A percentile compares a stretch with the other conserved stretches of the same genome.
phyloP scores from a whole-genome alignment of 2,797 vertebrate genomes.

The Gouania willdenowi region DNA sequence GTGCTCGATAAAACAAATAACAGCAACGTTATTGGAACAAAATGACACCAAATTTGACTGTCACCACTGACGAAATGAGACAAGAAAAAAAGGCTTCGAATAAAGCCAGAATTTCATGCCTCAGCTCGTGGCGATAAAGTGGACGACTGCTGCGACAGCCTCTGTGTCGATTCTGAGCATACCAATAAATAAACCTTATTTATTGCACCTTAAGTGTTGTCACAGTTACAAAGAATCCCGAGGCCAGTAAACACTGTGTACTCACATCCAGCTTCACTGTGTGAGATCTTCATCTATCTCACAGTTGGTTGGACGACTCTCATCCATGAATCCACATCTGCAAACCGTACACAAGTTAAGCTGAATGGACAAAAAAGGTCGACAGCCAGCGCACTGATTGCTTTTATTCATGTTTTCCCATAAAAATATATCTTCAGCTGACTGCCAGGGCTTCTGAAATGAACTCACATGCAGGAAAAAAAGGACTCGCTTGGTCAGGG shows the following conservation, averaged over 20 bases:
- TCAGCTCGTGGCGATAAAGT: not conserved
- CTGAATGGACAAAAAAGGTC: not conserved
- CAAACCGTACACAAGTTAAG: not conserved
- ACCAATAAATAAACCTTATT: not conserved
- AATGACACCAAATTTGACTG: not conserved
- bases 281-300: conserved; percentile 14
- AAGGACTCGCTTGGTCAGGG: too few relatives aligned
- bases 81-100: not conserved
- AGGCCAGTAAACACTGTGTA: not conserved
- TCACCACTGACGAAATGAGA: not conserved
- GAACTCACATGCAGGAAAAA: not conserved
- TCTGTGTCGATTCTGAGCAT: not conserved
- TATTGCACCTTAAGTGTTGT: not conserved
- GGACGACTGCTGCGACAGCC: not conserved
- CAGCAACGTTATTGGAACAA: conserved; percentile 1
- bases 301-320: not conserved
- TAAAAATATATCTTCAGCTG: too few relatives aligned
- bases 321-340: conserved; percentile 1
- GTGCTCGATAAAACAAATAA: too few relatives aligned
- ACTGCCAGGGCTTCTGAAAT: too few relatives aligned
- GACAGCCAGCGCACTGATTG: not conserved
- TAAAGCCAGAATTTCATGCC: not conserved
- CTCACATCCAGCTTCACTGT: not conserved
- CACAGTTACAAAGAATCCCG: conserved; percentile 6
- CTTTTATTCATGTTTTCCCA: too few relatives aligned